Percentiles rank a stretch among this genome's conserved stretches.
Evolutionary conservation across 2,113 vertebrate genomes (phyloP).

Genomic region (Picathartes gymnocephalus): DNA sequence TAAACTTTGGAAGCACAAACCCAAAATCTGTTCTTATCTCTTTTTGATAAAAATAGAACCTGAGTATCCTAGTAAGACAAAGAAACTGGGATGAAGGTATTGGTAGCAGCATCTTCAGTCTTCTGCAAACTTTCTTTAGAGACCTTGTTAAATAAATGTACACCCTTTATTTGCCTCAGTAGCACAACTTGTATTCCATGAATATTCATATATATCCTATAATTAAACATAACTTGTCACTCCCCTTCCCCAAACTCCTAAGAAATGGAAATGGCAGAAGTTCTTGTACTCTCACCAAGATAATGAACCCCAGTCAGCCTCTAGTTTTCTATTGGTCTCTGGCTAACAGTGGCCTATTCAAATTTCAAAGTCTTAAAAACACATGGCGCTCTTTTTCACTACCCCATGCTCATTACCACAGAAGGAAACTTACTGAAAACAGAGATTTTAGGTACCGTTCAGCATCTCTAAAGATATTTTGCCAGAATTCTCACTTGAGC

Average conservation of each 20-base stretch:
- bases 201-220: neutral
- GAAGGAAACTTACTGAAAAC: neutral
- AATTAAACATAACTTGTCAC: neutral
- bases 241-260: neutral
- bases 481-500: neutral
- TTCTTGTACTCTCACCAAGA: neutral
- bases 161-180: neutral
- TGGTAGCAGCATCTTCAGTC: neutral
- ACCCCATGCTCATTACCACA: neutral
- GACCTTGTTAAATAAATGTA: neutral
- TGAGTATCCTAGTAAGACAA: neutral
- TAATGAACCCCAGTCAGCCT: neutral
- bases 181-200: neutral
- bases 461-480: neutral
- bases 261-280: neutral
- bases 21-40: neutral
- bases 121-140: neutral
- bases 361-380: neutral
- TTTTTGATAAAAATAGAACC: neutral
- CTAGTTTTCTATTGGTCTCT: neutral
- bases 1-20: neutral
- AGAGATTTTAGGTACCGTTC: neutral
- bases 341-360: neutral
- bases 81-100: neutral
- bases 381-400: neutral